A percentile compares a stretch with the other conserved stretches of the same genome.
These are phyloP conservation scores for Parnassius mnemosyne DNA, from an alignment of 2,888 invertebrate species.

Conservation along the genomic window DNA sequence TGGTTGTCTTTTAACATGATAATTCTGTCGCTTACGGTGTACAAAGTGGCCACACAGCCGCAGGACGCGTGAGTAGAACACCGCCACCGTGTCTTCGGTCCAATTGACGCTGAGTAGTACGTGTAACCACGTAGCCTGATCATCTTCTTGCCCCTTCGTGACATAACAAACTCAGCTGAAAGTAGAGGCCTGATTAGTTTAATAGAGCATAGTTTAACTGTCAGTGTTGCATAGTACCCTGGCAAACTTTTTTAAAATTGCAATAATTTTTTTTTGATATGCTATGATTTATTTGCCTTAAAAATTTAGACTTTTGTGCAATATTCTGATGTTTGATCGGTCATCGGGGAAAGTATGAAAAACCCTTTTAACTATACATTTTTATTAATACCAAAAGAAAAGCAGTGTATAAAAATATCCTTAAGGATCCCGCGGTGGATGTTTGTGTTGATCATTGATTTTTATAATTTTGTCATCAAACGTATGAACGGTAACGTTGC, in stretches of 20 bases:
- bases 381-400: background rate
- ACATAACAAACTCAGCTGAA: constrained; percentile 34
- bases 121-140: constrained; percentile 36
- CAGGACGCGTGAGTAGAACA: constrained; percentile 33
- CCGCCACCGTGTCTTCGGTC: constrained; percentile 32
- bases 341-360: no score
- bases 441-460: constrained; percentile 28
- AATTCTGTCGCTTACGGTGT: constrained; percentile 33
- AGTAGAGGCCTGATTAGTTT: background rate
- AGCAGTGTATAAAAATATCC: background rate
- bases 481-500: constrained; percentile 42
- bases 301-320: no score
- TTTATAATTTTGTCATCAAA: constrained; percentile 23
- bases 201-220: background rate
- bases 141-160: constrained; percentile 34
- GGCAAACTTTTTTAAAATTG: no score
- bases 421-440: constrained; percentile 7
- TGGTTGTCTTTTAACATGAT: constrained; percentile 27
- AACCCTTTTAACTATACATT: no score
- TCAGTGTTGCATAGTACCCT: no score
- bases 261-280: no score
- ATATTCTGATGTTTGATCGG: no score
- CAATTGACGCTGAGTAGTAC: constrained; percentile 30
- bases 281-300: no score
- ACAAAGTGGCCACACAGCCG: constrained; percentile 43